Evolutionary conservation across 2,113 vertebrate species (phyloP), one percentile per base, ranked within the genome.

Genomic region (Speoplatyrhinus poulsoni): DNA sequence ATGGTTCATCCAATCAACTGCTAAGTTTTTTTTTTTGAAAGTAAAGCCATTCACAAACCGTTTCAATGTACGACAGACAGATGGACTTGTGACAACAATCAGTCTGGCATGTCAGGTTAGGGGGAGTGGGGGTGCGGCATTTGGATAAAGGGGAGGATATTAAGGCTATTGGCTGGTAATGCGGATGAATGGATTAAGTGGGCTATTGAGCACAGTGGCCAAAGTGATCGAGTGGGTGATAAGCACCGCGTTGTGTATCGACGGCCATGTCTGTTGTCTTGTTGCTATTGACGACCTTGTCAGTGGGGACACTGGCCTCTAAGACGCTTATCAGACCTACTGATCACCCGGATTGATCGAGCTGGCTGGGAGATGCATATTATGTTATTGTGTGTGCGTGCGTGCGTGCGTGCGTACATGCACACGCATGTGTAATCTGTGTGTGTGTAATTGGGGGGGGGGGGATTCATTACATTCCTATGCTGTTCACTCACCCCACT

Each of bases 241-340:
- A 83, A 89, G 85, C 83, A 83, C 82, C 82, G 77, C 11, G n/a
- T 12, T 32, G 70, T 77, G 54, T 85, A 86, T 90, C 26, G 85
- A 87, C 33, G 46, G 61, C 65, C 62, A n/a, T 65, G 75, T 82
- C 76, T 74, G 83, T 82, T 79, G 87, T 73, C 85, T 86, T 80
- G 87, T 86, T 86, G 82, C 67, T 84, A 85, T 89, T 64, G 79
- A 87, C 46, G 54, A 33, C 47, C 48, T 16, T 57, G 67, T 79
- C 76, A 50, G 63, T 69, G 58, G 60, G 36, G 67, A 76, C 57
- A 58, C 67, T 70, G 64, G 78, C 66, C 80, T 62, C 70, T 52
- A 48, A 58, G 57, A 73, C 11, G 54, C 82, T 84, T 79, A 83
- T 89, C 82, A 73, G 76, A 76, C 68, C 56, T 12, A 70, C 54